Conservation (phyloP, 2,797 vertebrate genomes). For the Moxostoma hubbsi region DNA sequence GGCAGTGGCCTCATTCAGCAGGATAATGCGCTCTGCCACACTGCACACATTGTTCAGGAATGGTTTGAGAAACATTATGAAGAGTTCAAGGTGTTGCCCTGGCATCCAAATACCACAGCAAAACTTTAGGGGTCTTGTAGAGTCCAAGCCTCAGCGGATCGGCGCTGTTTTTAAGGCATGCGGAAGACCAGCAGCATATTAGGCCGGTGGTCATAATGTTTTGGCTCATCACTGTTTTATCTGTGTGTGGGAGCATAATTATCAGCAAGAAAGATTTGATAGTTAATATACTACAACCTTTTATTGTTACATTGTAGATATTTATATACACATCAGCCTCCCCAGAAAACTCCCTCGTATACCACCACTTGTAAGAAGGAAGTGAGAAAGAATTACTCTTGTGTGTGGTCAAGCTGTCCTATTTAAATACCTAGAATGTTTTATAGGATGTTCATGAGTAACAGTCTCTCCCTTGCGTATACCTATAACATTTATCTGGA, state of each 20-base stretch:
- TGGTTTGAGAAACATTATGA: too few relatives aligned
- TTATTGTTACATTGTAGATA: conserved; percentile 1
- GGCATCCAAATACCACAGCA: too few relatives aligned
- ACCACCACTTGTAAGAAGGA: not conserved
- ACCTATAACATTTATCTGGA: conserved; percentile 77
- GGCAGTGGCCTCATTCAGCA: too few relatives aligned
- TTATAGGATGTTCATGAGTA: conserved; percentile 65
- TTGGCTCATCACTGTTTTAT: not conserved
- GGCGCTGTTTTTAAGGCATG: too few relatives aligned
- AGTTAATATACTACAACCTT: not conserved
- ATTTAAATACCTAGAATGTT: conserved; percentile 41
- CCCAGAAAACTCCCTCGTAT: not conserved
- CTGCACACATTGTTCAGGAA: too few relatives aligned
- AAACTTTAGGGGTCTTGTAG: too few relatives aligned
- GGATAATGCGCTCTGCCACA: too few relatives aligned
- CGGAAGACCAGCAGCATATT: too few relatives aligned
- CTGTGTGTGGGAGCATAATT: not conserved
- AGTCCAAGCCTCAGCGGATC: too few relatives aligned
- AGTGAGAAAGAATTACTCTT: not conserved
- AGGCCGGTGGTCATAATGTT: too few relatives aligned
- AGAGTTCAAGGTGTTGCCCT: too few relatives aligned
- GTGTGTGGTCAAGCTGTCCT: conserved; percentile 47
- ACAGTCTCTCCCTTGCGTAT: conserved; percentile 72
- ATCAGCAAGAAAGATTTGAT: not conserved
- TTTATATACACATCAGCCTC: conserved; percentile 5